Base-by-base conservation (phyloP, 2,888 invertebrate species). In the Heliconius ismenius region DNA sequence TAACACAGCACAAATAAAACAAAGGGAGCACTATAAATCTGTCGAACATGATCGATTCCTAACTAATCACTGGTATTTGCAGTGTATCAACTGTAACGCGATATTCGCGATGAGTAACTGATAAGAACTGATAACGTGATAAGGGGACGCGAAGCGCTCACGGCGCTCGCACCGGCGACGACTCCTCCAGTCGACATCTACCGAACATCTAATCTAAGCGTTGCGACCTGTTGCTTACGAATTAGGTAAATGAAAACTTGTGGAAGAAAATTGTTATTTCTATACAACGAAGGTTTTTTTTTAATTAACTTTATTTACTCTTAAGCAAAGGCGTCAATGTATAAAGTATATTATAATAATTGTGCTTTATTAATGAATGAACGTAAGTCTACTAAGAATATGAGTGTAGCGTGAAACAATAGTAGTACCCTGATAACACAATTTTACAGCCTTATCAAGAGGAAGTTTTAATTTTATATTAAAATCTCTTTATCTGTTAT, bases 71-170 rank as follows among this genome's bases (percentile, higher is more conserved):
- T 76, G 74, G 75, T 86, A 86, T 86, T 88, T 85, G 91, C 91
- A 89, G 88, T 88, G 85, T 86, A 86, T 86, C 85, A 86, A 88
- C 83, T 83, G 84, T 84, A 83, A 82, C 81, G 85, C 88, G 89
- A 90, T 90, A 89, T 92, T 92, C 87, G 93, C 93, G 92, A 92
- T 91, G 91, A 86, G 88, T 88, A 86, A 86, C 75, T 90, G 93
- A 92, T 93, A 92, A 91, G 88, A 87, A 86, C 84, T 90, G 92
- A 93, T 93, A 93, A 92, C 86, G 84, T 85, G 89, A 91, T 92
- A 91, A 87, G 83, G 81, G 82, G 80, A 81, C 82, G 84, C 83
- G 81, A 81, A 84, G 84, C 83, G 82, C 83, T 79, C 81, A 80
- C 83, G 81, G 86, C 85, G 86, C 87, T 84, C 86, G 85, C 86